Conservation (phyloP, 2,888 invertebrate genomes). For the Megalurothrips usitatus region DNA sequence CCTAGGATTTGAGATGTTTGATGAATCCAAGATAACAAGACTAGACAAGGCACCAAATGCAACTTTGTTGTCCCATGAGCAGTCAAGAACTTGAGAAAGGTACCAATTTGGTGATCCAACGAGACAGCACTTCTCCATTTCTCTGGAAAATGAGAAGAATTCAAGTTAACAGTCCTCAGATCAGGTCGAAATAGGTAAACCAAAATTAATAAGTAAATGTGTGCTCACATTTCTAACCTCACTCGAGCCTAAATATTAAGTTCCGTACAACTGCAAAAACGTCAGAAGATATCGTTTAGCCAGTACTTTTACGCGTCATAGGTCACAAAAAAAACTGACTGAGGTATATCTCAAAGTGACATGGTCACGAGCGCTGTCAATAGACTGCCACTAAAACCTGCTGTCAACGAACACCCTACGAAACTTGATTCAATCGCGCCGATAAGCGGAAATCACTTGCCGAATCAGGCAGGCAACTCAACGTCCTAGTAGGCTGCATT, state of each 20-base stretch:
- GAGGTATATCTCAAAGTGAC: too few species aligned
- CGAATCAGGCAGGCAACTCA: background rate
- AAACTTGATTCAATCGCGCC: background rate
- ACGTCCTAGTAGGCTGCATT: too few species aligned
- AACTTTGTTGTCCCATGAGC: background rate
- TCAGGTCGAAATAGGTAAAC: background rate
- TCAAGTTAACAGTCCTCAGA: background rate
- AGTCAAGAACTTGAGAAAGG: background rate
- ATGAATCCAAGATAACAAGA: background rate
- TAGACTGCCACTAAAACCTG: background rate
- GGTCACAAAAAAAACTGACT: too few species aligned
- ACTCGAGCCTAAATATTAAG: background rate
- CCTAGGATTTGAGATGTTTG: background rate
- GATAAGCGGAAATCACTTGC: background rate
- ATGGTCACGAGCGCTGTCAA: too few species aligned
- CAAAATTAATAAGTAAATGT: background rate
- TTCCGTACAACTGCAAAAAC: too few species aligned
- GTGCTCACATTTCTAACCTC: background rate
- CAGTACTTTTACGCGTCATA: too few species aligned
- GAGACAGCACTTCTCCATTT: background rate
- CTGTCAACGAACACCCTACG: conserved; percentile 1
- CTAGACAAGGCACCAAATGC: background rate
- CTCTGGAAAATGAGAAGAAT: background rate
- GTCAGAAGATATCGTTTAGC: too few species aligned
- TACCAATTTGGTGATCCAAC: background rate